A percentile compares a stretch with the other conserved stretches of the same genome.
phyloP scores from a whole-genome alignment of 2,797 vertebrate genomes.

The Sebastes hubbsi region DNA sequence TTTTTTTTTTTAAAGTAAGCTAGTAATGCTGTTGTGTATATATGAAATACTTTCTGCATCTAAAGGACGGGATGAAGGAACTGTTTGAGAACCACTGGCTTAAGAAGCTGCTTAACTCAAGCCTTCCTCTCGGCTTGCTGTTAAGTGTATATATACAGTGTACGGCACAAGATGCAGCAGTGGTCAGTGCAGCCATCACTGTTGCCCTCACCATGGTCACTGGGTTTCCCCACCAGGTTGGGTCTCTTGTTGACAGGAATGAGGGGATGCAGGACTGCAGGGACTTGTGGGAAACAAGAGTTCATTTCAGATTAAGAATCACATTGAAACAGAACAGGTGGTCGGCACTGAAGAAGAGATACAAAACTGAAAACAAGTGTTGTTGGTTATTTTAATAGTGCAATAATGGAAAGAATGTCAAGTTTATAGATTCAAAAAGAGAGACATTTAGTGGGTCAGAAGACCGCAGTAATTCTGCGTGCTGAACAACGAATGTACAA shows the following conservation, averaged over 20 bases:
- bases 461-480: slow-evolving; percentile 16
- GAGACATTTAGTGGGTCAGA: slow-evolving; percentile 15
- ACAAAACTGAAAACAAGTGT: slow-evolving; percentile 55
- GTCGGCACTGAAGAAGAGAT: slow-evolving; percentile 18
- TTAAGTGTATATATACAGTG: neutral
- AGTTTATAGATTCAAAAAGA: slow-evolving; percentile 21
- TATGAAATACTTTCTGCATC: neutral
- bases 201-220: slow-evolving; percentile 73
- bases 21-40: neutral
- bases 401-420: slow-evolving; percentile 25
- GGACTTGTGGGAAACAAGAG: slow-evolving; percentile 62
- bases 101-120: neutral
- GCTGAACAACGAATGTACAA: slow-evolving; percentile 24
- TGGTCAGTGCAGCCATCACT: slow-evolving; percentile 14
- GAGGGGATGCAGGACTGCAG: slow-evolving; percentile 44
- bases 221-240: slow-evolving; percentile 78
- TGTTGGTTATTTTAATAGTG: slow-evolving; percentile 44
- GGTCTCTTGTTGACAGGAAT: slow-evolving; percentile 63
- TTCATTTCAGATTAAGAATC: slow-evolving; percentile 38
- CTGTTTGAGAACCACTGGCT: neutral
- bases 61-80: neutral
- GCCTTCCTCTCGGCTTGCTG: neutral
- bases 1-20: neutral
- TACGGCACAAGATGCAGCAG: slow-evolving; percentile 11
- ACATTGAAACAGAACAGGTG: slow-evolving; percentile 34